Evolutionary conservation across 2,113 vertebrate genomes (phyloP).

Genomic region (Phoenicopterus ruber): DNA sequence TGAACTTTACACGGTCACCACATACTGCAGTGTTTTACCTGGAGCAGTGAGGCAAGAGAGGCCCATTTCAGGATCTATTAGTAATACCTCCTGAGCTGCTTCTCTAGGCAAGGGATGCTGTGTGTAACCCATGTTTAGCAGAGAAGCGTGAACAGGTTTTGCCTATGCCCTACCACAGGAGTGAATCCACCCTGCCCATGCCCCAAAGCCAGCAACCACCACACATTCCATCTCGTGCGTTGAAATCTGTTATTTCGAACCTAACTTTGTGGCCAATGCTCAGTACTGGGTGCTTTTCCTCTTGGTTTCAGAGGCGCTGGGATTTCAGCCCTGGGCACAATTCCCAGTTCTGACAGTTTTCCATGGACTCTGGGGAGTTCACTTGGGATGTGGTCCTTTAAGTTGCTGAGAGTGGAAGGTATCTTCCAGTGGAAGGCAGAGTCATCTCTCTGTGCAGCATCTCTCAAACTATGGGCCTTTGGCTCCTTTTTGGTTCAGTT

Average conservation of each 20-base stretch:
- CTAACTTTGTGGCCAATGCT: background rate
- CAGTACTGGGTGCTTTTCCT: background rate
- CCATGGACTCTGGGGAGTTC: background rate
- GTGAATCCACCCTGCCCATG: background rate
- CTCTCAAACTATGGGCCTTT: background rate
- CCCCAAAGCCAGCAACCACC: background rate
- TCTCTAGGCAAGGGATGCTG: background rate
- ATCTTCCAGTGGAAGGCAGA: background rate
- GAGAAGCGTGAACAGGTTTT: background rate
- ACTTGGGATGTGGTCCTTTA: background rate
- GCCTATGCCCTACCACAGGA: background rate
- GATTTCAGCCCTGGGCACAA: background rate
- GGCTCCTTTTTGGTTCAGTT: background rate
- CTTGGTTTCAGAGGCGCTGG: background rate
- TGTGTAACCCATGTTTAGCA: background rate
- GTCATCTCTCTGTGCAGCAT: background rate
- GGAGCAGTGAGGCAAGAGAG: background rate
- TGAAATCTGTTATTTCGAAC: background rate
- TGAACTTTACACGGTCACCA: background rate
- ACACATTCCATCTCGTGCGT: fast-evolving
- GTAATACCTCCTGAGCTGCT: background rate
- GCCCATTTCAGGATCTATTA: background rate
- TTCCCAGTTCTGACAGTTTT: background rate
- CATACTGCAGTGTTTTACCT: background rate
- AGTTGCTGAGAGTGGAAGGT: background rate